Evolutionary conservation across 2,888 invertebrate genomes (phyloP).

Genomic region (Quadroppia sp.): DNA sequence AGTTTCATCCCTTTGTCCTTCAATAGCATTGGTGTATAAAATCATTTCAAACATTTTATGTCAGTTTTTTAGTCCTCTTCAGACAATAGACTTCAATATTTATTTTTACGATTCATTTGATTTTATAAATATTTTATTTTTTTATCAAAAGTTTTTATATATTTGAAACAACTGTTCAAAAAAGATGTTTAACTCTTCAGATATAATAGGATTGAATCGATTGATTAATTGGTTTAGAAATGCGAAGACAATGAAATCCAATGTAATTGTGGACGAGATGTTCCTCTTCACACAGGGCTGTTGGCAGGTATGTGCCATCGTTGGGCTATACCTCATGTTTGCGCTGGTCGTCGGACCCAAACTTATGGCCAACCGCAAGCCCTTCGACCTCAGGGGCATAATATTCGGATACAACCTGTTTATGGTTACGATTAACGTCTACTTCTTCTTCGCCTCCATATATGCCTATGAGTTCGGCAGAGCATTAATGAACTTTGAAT

Average conservation of each 20-base stretch:
- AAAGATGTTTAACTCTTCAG: background rate
- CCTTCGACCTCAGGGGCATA: slow-evolving; percentile 21
- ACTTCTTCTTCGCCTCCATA: slow-evolving; percentile 31
- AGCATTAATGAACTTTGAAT: slow-evolving; percentile 34
- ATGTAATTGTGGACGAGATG: background rate
- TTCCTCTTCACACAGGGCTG: slow-evolving; percentile 22
- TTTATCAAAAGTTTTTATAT: background rate
- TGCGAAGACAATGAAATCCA: background rate
- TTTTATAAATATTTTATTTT: background rate
- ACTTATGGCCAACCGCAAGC: slow-evolving; percentile 37
- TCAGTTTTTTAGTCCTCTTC: slow-evolving; percentile 12
- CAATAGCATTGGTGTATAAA: background rate
- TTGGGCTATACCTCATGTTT: slow-evolving; percentile 32
- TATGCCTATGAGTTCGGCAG: slow-evolving; percentile 32
- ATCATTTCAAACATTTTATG: background rate
- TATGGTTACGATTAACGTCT: slow-evolving; percentile 37
- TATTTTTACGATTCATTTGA: background rate
- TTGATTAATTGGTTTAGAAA: background rate
- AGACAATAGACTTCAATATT: slow-evolving; percentile 6
- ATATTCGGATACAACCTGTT: slow-evolving; percentile 39
- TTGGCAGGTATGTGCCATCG: slow-evolving; percentile 10
- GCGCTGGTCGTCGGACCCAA: slow-evolving; percentile 36
- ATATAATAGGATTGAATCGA: background rate
- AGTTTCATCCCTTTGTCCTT: slow-evolving; percentile 25
- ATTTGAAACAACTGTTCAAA: background rate